These are phyloP conservation scores for Podarcis raffonei DNA, from an alignment of 2,113 vertebrate genomes.

Conservation along the genomic window DNA sequence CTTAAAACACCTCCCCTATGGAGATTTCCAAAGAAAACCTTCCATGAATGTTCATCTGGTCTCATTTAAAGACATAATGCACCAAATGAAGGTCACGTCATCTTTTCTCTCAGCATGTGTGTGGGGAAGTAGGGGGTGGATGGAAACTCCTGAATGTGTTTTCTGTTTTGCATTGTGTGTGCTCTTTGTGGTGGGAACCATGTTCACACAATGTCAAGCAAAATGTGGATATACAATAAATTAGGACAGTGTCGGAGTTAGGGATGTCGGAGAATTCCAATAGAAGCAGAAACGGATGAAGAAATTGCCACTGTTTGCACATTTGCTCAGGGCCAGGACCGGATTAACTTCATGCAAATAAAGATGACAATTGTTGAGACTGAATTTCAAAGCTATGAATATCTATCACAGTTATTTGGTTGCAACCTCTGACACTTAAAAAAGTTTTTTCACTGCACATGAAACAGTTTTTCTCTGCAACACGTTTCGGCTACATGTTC, in stretches of 20 bases:
- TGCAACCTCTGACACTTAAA: not conserved
- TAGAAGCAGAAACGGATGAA: too few species aligned
- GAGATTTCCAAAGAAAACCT: conserved; percentile 1
- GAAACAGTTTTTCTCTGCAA: not conserved
- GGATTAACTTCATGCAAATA: too few species aligned
- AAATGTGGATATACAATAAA: conserved; percentile 1
- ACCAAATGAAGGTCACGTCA: conserved; percentile 1
- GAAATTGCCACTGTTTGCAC: too few species aligned
- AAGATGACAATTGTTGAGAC: too few species aligned
- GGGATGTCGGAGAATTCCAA: too few species aligned
- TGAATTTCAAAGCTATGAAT: too few species aligned
- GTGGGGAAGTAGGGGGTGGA: not conserved
- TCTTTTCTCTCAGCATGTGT: conserved; percentile 17
- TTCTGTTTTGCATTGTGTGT: not conserved
- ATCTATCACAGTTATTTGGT: not conserved
- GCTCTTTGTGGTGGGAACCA: not conserved
- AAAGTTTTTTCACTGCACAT: not conserved
- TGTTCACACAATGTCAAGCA: not conserved
- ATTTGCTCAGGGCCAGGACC: too few species aligned
- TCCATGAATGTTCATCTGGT: conserved; percentile 2
- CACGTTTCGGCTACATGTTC: not conserved
- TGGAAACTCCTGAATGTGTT: not conserved
- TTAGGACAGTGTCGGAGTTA: not conserved
- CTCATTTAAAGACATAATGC: conserved; percentile 11
- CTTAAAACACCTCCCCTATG: conserved; percentile 8